A percentile compares a stretch with the other conserved stretches of the same genome.
Evolutionary conservation across 2,113 vertebrate species (phyloP).

Genomic region (Eclectus roratus): DNA sequence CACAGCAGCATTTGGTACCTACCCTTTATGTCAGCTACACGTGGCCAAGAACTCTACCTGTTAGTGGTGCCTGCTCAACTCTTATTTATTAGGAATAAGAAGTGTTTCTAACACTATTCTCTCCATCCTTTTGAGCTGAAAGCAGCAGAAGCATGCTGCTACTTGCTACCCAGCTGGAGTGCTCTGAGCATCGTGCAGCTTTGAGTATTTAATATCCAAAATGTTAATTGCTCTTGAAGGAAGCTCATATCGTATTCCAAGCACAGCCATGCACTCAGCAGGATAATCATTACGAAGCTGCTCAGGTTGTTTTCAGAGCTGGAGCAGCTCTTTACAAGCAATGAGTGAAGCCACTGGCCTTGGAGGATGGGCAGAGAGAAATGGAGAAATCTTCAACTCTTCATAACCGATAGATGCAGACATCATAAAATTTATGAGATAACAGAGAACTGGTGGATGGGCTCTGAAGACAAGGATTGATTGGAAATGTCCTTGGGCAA

Average conservation of each 20-base stretch:
- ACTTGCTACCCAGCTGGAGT: background rate
- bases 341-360: background rate
- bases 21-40: background rate
- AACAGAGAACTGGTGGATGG: background rate
- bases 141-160: background rate
- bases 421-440: background rate
- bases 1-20: background rate
- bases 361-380: background rate
- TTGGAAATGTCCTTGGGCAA: background rate
- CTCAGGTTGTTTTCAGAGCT: background rate
- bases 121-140: background rate
- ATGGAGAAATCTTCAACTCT: background rate
- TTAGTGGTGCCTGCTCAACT: background rate
- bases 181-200: background rate
- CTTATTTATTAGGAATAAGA: background rate
- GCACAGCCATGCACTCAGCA: background rate
- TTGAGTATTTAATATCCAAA: slow-evolving; percentile 8
- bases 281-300: background rate
- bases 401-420: background rate
- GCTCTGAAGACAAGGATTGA: background rate
- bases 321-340: background rate
- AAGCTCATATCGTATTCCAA: background rate
- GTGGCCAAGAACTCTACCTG: background rate
- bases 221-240: background rate
- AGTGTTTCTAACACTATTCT: background rate